These are phyloP conservation scores for Melanotaenia nigrans DNA, from an alignment of 2,797 vertebrate species.

Conservation along the genomic window DNA sequence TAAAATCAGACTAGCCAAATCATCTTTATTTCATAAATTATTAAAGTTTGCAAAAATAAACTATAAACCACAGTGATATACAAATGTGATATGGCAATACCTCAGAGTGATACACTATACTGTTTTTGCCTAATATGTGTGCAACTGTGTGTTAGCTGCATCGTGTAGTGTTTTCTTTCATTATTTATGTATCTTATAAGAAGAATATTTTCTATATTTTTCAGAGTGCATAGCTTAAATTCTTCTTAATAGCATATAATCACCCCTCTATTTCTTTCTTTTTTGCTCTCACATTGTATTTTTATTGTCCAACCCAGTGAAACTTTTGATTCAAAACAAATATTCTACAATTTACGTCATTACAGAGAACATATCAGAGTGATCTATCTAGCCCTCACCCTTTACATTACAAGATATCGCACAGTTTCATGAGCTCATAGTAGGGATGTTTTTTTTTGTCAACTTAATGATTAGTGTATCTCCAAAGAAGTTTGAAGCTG, in stretches of 20 bases:
- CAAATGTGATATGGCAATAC: not conserved
- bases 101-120: not conserved
- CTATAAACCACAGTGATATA: not conserved
- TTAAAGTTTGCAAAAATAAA: not conserved
- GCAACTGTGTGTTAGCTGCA: too few relatives aligned
- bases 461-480: not conserved
- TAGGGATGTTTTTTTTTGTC: not conserved
- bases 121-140: too few relatives aligned
- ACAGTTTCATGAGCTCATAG: not conserved
- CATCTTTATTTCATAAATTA: not conserved
- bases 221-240: not conserved
- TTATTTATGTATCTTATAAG: too few relatives aligned
- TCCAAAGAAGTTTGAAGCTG: not conserved
- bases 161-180: too few relatives aligned
- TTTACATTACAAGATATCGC: not conserved
- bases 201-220: too few relatives aligned
- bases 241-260: not conserved
- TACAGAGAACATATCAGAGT: not conserved
- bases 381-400: not conserved
- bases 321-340: not conserved
- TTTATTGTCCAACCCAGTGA: not conserved
- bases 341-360: not conserved
- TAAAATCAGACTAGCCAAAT: not conserved
- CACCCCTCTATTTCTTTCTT: not conserved
- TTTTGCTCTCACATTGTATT: not conserved